Evolutionary conservation across 2,888 invertebrate genomes (phyloP).

Genomic region (Parnassius glacialis): DNA sequence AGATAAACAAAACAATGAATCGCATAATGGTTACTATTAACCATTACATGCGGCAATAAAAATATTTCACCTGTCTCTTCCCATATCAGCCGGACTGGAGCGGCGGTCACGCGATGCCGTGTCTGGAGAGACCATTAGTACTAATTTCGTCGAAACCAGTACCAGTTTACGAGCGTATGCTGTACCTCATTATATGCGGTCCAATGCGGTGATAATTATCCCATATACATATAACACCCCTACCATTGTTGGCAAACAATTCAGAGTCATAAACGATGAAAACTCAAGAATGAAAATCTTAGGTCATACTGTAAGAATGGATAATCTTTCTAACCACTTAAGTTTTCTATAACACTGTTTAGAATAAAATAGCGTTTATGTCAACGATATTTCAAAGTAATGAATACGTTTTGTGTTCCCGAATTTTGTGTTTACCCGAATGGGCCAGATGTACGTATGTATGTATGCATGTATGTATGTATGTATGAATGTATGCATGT

Average conservation of each 20-base stretch:
- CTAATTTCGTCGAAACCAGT: conserved; percentile 49
- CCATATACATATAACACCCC: too few species aligned
- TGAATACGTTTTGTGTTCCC: too few species aligned
- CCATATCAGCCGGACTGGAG: conserved; percentile 43
- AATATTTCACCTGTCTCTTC: conserved; percentile 62
- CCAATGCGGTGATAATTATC: not conserved
- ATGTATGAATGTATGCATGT: too few species aligned
- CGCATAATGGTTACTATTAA: conserved; percentile 57
- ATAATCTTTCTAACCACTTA: too few species aligned
- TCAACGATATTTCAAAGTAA: too few species aligned
- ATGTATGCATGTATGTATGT: too few species aligned
- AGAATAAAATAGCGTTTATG: too few species aligned
- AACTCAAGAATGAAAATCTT: too few species aligned
- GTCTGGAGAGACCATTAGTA: conserved; percentile 52
- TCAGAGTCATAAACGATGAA: not conserved
- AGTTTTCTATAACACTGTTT: too few species aligned
- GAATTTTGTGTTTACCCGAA: too few species aligned
- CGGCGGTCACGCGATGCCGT: conserved; percentile 55
- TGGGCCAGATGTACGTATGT: too few species aligned
- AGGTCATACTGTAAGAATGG: too few species aligned
- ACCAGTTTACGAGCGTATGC: conserved; percentile 37
- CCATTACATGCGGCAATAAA: conserved; percentile 59
- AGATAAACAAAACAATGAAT: conserved; percentile 60
- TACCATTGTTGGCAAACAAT: not conserved
- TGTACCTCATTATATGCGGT: conserved; percentile 28